These are phyloP conservation scores for Palaemon carinicauda DNA, from an alignment of 1,140 invertebrate genomes.

Conservation along the genomic window DNA sequence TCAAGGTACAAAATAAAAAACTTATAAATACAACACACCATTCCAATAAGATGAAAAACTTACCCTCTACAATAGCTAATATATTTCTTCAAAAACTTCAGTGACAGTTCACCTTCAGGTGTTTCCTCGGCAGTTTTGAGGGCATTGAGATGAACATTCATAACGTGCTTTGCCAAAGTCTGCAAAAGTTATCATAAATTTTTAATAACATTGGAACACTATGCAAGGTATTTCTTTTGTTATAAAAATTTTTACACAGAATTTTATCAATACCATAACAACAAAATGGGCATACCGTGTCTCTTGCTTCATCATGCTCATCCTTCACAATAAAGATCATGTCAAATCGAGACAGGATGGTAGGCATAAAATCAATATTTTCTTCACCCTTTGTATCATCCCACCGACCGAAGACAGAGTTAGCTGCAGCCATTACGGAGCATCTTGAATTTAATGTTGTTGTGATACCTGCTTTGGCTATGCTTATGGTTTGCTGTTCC, in stretches of 20 bases:
- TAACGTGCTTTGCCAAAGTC: slow-evolving; percentile 95
- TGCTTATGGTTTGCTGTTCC: slow-evolving; percentile 99
- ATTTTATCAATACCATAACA: too few relatives aligned
- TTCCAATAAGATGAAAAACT: slow-evolving; percentile 61
- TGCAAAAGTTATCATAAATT: slow-evolving; percentile 63
- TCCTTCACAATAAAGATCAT: slow-evolving; percentile 99
- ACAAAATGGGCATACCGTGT: slow-evolving; percentile 73
- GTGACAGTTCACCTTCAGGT: slow-evolving; percentile 78
- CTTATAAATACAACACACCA: background rate
- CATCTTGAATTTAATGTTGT: slow-evolving; percentile 98
- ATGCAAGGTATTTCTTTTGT: background rate
- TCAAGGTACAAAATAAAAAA: too few relatives aligned
- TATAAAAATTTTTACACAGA: too few relatives aligned
- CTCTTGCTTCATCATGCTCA: slow-evolving; percentile 87
- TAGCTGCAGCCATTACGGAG: slow-evolving; percentile 97
- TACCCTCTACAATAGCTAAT: slow-evolving; percentile 89
- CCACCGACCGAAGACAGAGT: slow-evolving; percentile 98
- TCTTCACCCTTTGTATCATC: slow-evolving; percentile 98
- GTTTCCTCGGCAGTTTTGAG: slow-evolving; percentile 72
- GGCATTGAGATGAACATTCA: slow-evolving; percentile 94
- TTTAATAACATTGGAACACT: background rate
- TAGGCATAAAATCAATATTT: slow-evolving; percentile 99
- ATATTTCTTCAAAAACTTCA: slow-evolving; percentile 91
- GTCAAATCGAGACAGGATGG: slow-evolving; percentile 99
- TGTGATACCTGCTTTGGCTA: slow-evolving; percentile 99